Evolutionary conservation across 2,888 invertebrate species (phyloP), one percentile per base, ranked within the genome.

Genomic region (Perizoma flavofasciatum): DNA sequence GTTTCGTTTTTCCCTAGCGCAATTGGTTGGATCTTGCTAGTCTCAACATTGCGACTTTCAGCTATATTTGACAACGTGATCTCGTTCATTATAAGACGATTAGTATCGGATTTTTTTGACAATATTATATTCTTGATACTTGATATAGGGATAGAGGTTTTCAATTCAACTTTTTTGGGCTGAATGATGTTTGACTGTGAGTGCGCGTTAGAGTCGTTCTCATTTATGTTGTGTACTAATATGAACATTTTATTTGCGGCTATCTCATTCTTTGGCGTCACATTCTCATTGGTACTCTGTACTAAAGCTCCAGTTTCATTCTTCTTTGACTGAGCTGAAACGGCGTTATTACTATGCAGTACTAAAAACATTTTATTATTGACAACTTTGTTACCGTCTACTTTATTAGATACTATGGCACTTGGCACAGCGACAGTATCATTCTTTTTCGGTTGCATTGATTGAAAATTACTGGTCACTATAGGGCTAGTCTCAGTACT

Each of bases 71-170:
- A n/a, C n/a, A n/a, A n/a, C n/a, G n/a, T n/a, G n/a, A 6, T 44
- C 43, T 11, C 44, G 33, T 34, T 51, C 44, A 41, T n/a, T 40
- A 50, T n/a, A 5, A 34, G n/a, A 10, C 10, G 10, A 33, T 5
- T 33, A 33, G 7, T 39, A 41, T 43, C 58, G 47, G 33, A 5
- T 44, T 58, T 49, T 22, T 33, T 40, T 48, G 52, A 37, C 7
- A 58, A 52, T 44, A 34, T 43, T 33, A 48, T 3, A 10, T 53
- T 52, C n/a, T 52, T 52, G 4, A 52, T 58, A 52, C 33, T 53
- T 39, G 58, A n/a, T 7, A 44, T 58, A 11, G 58, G 58, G 10
- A 53, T 53, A 33, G 58, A 48, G 2, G 58, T 58, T 44, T 49
- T 58, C 33, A 58, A 35, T 33, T 22, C 9, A 35, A 35, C 51